Conservation (phyloP, 2,113 vertebrate genomes). For the Tachycineta bicolor region DNA sequence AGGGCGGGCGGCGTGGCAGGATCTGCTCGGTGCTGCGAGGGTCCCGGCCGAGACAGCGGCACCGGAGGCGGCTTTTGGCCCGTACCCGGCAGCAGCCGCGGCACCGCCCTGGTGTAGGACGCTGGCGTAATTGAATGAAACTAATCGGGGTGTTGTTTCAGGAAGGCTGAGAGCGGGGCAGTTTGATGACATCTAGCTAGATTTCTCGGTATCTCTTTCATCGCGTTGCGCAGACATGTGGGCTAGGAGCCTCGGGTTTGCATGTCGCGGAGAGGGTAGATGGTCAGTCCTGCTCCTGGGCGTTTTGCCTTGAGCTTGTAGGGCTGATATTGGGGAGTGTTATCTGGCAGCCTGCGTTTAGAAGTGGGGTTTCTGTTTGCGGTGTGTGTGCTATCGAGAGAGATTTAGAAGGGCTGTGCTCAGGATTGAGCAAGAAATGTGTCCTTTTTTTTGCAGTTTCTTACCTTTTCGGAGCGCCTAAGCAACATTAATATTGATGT, state of each 20-base stretch:
- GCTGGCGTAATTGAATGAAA: fast-evolving
- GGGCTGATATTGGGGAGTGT: fast-evolving
- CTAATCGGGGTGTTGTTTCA: fast-evolving
- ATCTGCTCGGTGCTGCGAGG: neutral
- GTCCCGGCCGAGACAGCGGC: neutral
- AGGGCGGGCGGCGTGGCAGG: neutral
- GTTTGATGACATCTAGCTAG: no score
- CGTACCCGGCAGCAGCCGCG: fast-evolving
- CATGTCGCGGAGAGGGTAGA: fast-evolving
- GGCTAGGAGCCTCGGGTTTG: neutral
- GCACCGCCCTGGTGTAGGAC: fast-evolving
- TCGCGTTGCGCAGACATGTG: fast-evolving
- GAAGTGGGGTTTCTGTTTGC: neutral
- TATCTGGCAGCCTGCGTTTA: fast-evolving
- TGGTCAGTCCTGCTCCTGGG: fast-evolving
- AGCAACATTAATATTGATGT: conserved; percentile 93
- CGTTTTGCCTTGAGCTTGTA: neutral
- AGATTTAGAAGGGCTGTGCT: neutral
- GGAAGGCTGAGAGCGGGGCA: neutral
- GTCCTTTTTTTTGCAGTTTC: conserved; percentile 81
- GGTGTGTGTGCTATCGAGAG: fast-evolving
- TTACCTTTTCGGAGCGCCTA: conserved; percentile 95
- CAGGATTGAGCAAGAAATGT: neutral
- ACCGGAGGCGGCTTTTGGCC: neutral
- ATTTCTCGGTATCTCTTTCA: neutral